A percentile compares a stretch with the other conserved stretches of the same genome.
Conservation (phyloP, 2,113 vertebrate genomes). For the Dromas ardeola region DNA sequence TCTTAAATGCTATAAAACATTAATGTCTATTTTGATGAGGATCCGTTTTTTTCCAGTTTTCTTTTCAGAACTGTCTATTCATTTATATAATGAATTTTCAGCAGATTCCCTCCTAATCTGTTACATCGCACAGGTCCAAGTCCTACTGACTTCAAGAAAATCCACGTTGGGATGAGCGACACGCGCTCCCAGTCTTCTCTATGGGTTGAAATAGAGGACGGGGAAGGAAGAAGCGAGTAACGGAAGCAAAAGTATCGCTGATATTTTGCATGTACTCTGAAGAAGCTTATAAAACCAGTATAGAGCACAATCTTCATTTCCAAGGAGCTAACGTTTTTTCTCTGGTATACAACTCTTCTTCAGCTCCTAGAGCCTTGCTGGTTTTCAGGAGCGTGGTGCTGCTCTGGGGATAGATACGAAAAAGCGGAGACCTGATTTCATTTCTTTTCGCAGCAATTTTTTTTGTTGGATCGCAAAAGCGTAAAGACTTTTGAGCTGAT, state of each 20-base stretch:
- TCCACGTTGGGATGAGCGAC: neutral
- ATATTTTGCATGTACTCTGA: neutral
- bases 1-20: neutral
- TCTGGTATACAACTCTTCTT: neutral
- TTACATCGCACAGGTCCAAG: neutral
- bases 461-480: too few species aligned
- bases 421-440: fast-evolving
- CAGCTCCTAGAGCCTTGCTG: neutral
- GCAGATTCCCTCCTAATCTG: neutral
- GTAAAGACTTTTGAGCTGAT: neutral
- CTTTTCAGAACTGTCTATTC: neutral
- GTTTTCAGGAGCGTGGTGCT: neutral
- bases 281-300: neutral
- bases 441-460: neutral
- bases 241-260: neutral
- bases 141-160: neutral
- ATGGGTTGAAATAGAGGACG: neutral
- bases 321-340: neutral
- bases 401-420: neutral
- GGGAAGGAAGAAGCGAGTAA: neutral
- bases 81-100: neutral
- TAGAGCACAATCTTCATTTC: neutral
- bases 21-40: neutral
- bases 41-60: neutral
- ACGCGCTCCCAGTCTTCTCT: neutral